Conservation (phyloP, 2,797 vertebrate species). For the Xenops minutus region DNA sequence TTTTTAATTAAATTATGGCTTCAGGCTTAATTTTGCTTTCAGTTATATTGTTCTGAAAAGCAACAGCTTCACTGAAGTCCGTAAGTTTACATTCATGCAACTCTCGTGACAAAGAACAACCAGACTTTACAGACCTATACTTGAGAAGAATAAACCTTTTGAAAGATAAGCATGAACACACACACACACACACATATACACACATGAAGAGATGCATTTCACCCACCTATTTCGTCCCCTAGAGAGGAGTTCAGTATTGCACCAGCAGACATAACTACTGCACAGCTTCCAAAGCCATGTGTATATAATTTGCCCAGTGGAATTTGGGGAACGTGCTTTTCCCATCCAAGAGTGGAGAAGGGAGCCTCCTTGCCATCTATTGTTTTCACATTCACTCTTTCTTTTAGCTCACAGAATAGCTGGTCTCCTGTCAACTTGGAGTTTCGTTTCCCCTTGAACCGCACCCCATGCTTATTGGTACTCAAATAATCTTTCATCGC, state of each 20-base stretch:
- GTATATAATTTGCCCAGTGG: slow-evolving; percentile 80
- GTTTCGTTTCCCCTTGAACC: slow-evolving; percentile 80
- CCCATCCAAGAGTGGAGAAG: slow-evolving; percentile 90
- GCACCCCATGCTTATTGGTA: slow-evolving; percentile 90
- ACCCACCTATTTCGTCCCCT: slow-evolving; percentile 97
- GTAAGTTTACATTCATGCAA: background rate
- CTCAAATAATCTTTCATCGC: slow-evolving; percentile 90
- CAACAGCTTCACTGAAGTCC: background rate
- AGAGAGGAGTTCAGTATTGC: slow-evolving; percentile 93
- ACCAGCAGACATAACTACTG: slow-evolving; percentile 94
- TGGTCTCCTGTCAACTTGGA: slow-evolving; percentile 72
- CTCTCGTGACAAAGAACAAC: background rate
- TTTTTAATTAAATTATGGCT: background rate
- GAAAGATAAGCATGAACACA: background rate
- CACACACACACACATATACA: background rate
- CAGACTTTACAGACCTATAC: background rate
- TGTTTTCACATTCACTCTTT: slow-evolving; percentile 80
- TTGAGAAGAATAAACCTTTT: background rate
- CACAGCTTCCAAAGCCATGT: slow-evolving; percentile 84
- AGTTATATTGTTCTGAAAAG: background rate
- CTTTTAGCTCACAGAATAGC: slow-evolving; percentile 88
- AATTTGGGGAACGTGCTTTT: slow-evolving; percentile 81
- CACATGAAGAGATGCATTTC: background rate
- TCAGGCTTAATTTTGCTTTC: background rate
- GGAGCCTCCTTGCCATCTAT: slow-evolving; percentile 91